Conservation (phyloP, 2,888 invertebrate genomes). For the Epirrita christyi region DNA sequence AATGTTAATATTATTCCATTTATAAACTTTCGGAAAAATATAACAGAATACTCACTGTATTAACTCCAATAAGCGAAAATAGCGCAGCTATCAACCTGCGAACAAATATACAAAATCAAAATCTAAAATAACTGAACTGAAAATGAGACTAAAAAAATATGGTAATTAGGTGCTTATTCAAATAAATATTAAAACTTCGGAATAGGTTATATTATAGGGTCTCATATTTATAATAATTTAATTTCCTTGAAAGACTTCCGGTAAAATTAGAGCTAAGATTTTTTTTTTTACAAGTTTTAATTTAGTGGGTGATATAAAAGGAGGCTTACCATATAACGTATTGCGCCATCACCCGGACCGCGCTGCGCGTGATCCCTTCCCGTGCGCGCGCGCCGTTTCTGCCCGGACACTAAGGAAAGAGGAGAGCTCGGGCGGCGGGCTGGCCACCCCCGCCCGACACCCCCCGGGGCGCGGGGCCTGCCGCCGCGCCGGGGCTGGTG, state of each 20-base stretch:
- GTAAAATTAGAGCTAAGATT: not conserved
- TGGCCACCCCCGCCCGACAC: slow-evolving; percentile 61
- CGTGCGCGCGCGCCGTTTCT: slow-evolving; percentile 83
- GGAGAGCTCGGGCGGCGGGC: slow-evolving; percentile 68
- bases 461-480: slow-evolving; percentile 39
- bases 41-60: slow-evolving; percentile 63
- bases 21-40: slow-evolving; percentile 9
- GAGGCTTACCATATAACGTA: slow-evolving; percentile 77
- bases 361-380: slow-evolving; percentile 74
- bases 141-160: not conserved
- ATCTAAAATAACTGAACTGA: not conserved
- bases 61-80: slow-evolving; percentile 66
- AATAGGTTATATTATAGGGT: not conserved
- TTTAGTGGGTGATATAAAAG: slow-evolving; percentile 1
- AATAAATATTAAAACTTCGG: too few relatives aligned
- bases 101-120: slow-evolving; percentile 39
- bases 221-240: slow-evolving; percentile 1
- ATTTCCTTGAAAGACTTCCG: slow-evolving; percentile 18
- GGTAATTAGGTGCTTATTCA: too few relatives aligned
- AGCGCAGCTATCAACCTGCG: slow-evolving; percentile 75
- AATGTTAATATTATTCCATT: slow-evolving; percentile 15
- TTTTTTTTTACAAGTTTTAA: slow-evolving; percentile 16
- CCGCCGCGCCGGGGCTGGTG: slow-evolving; percentile 49
- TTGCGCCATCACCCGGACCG: slow-evolving; percentile 81
- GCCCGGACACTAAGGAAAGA: slow-evolving; percentile 82